Base-by-base conservation (phyloP, 2,888 invertebrate genomes). In the Amphipoea lucens region DNA sequence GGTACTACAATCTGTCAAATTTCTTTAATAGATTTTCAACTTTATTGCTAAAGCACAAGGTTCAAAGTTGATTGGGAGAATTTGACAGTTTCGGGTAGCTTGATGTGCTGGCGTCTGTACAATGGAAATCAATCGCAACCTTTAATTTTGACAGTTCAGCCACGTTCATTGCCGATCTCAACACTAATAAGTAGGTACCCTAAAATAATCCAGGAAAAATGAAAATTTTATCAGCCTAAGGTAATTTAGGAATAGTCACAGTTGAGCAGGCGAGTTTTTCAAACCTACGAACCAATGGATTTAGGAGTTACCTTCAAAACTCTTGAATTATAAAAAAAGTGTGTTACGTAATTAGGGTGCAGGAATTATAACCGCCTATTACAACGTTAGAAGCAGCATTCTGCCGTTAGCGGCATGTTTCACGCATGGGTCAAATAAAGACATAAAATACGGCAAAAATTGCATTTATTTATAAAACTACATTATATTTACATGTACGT, bases 401-500 rank as follows among this genome's bases (percentile, higher is more conserved):
- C 4, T 51, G 11, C 62, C 14, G 62, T 48, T 48, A n/a, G 17
- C 14, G 48, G n/a, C 4, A 48, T 11, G 48, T 40, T 51, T 20
- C 51, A 45, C 1, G 7, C 7, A 5, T 60, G 14, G 5, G 1
- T n/a, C 14, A 80, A 73, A 45, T 42, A 87, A 87, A 84, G n/a
- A 20, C 40, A 70, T n/a, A 12, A 51, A 69, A 63, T 88, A 92
- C 90, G 91, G 95, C 95, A 96, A 94, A 93, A 94, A 92, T 92
- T 95, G 95, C 95, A 94, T 96, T 96, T 96, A 96, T 95, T 96
- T 93, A 92, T 92, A 90, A 87, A 93, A 91, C 90, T 92, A 92
- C 89, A 94, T 92, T 93, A 94, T 96, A 96, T 96, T 96, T 96
- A 96, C 96, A 96, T 94, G 88, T 90, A 89, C 85, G 94, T 95